Evolutionary conservation across 2,113 vertebrate species (phyloP).

Genomic region (Ailurus styani): DNA sequence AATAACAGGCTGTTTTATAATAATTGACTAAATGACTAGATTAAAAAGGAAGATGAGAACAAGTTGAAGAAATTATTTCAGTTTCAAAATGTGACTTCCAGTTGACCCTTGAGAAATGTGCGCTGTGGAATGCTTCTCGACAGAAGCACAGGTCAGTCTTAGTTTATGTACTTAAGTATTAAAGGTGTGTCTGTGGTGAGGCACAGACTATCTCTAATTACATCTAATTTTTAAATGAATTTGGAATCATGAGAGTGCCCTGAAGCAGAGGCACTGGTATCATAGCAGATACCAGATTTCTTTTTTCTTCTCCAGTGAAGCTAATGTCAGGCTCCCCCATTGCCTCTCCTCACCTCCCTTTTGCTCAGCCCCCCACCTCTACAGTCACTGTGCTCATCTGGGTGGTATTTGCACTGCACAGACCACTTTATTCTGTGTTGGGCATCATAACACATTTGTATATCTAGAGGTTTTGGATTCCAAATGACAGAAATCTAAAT

Average conservation of each 20-base stretch:
- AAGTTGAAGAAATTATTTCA: conserved; percentile 4
- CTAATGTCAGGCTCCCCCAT: neutral
- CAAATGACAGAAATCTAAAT: neutral
- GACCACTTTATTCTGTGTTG: neutral
- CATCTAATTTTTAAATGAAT: neutral
- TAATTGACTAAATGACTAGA: neutral
- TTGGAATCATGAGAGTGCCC: neutral
- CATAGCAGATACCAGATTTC: neutral
- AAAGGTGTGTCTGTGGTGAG: neutral
- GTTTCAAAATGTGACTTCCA: neutral
- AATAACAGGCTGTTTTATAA: neutral
- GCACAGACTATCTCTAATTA: neutral
- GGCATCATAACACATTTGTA: neutral
- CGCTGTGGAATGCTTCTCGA: neutral
- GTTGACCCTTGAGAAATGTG: neutral
- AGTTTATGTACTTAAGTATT: neutral
- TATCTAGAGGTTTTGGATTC: neutral
- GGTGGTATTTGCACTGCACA: neutral
- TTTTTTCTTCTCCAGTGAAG: neutral
- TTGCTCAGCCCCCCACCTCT: no score
- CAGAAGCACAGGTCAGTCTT: neutral
- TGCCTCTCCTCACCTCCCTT: neutral
- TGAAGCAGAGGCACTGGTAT: neutral
- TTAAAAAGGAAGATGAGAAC: neutral
- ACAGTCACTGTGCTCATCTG: no score